These are phyloP conservation scores for Paramisgurnus dabryanus DNA, from an alignment of 2,113 vertebrate genomes.

Conservation along the genomic window DNA sequence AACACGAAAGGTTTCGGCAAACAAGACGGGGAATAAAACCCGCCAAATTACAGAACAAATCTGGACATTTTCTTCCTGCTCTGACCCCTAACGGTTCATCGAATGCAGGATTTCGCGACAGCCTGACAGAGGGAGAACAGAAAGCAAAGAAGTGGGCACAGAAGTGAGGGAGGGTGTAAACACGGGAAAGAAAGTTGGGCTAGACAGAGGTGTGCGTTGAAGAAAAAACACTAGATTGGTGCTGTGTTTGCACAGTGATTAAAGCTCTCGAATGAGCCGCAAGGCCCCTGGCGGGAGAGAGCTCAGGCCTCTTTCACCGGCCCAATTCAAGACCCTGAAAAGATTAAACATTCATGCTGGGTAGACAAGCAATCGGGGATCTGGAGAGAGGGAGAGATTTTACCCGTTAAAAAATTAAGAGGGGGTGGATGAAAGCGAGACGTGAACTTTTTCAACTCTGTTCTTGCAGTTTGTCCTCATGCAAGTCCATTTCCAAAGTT, in stretches of 20 bases:
- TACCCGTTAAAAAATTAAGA: slow-evolving; percentile 14
- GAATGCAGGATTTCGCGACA: slow-evolving; percentile 63
- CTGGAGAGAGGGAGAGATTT: slow-evolving; percentile 90
- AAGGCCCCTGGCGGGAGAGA: slow-evolving; percentile 94
- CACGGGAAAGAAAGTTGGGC: slow-evolving; percentile 74
- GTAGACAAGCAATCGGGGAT: slow-evolving; percentile 98
- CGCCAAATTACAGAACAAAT: slow-evolving; percentile 75
- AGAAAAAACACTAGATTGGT: slow-evolving; percentile 89
- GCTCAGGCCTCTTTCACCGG: slow-evolving; percentile 97
- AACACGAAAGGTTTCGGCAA: slow-evolving; percentile 73
- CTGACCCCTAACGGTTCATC: slow-evolving; percentile 45
- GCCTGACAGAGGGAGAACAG: slow-evolving; percentile 29
- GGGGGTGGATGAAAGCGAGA: slow-evolving; percentile 32
- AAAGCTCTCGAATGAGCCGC: slow-evolving; percentile 99
- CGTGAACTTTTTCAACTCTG: slow-evolving; percentile 16
- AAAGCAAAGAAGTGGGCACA: slow-evolving; percentile 61
- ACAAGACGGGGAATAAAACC: slow-evolving; percentile 74
- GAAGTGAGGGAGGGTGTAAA: slow-evolving; percentile 54
- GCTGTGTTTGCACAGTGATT: slow-evolving; percentile 99
- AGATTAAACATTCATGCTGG: slow-evolving; percentile 99
- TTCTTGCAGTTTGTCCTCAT: too few relatives aligned
- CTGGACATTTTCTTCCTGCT: slow-evolving; percentile 45
- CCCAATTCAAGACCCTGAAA: slow-evolving; percentile 97
- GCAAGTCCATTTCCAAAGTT: too few relatives aligned
- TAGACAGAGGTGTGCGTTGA: slow-evolving; percentile 92